Percentiles rank a stretch among this genome's conserved stretches.
These are phyloP conservation scores for Drosophila meridionalis DNA, from an alignment of 2,888 invertebrate species.

Conservation along the genomic window DNA sequence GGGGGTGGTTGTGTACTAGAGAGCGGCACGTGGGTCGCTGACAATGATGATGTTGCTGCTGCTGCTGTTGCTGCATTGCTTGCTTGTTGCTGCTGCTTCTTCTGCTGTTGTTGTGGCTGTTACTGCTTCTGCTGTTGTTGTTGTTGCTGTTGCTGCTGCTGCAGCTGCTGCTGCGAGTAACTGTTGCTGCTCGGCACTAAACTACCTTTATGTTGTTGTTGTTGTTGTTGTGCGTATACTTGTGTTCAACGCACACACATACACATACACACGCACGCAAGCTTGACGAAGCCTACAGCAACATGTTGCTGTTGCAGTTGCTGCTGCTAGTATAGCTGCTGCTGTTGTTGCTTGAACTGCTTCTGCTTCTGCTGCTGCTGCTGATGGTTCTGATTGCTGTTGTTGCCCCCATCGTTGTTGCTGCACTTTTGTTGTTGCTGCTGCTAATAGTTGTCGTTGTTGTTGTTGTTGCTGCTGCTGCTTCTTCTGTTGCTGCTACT, in stretches of 20 bases:
- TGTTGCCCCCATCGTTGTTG: constrained; percentile 41
- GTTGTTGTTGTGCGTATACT: constrained; percentile 17
- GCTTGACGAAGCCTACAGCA: constrained; percentile 35
- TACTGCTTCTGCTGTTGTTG: constrained; percentile 39
- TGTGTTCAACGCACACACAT: constrained; percentile 27
- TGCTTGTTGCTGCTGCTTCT: constrained; percentile 36
- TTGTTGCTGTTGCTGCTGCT: constrained; percentile 28
- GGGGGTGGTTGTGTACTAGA: constrained; percentile 7
- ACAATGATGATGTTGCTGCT: constrained; percentile 80
- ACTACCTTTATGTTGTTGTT: constrained; percentile 27
- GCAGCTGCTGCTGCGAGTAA: constrained; percentile 24
- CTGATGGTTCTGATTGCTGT: constrained; percentile 30
- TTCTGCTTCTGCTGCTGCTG: constrained; percentile 28
- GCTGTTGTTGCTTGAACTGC: constrained; percentile 24
- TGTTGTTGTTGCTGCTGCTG: constrained; percentile 42
- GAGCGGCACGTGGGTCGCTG: constrained; percentile 62
- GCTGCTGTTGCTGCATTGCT: constrained; percentile 40
- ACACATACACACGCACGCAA: constrained; percentile 40
- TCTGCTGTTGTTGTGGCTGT: constrained; percentile 67
- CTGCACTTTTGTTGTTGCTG: constrained; percentile 63
- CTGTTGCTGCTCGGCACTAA: constrained; percentile 42
- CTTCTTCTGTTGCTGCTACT: constrained; percentile 7
- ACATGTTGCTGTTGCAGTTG: constrained; percentile 42
- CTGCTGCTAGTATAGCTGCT: constrained; percentile 24
- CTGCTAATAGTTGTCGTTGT: constrained; percentile 50